Base-by-base conservation (phyloP, 2,888 invertebrate genomes). In the Tipula unca region DNA sequence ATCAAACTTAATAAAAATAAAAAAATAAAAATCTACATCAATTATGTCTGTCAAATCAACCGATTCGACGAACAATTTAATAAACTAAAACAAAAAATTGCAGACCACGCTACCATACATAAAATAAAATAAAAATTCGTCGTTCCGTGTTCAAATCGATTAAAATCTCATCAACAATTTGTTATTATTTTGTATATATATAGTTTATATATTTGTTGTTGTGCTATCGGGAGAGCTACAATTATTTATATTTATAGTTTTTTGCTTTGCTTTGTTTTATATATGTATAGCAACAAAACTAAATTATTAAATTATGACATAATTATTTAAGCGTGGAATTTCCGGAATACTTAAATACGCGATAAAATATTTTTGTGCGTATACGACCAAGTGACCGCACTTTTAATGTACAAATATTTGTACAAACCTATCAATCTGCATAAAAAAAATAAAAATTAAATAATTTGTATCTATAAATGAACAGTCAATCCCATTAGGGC, bases 121-220 rank as follows among this genome's bases (percentile, higher is more conserved):
- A 20, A 25, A 20, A 2, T 32, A 32, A 6, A 32, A 32, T 32
- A 82, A 82, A 83, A n/a, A 29, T 69, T 69, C 29, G 17, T 17
- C n/a, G 14, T 83, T 32, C n/a, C 83, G 83, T 83, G 32, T 6
- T 32, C 29, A 83, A 83, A 83, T 83, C 83, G 83, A 83, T 83
- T 83, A 83, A 83, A 83, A 83, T 17, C 83, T 32, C 83, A 83
- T 83, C 83, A 83, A 83, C 32, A 83, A 83, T 32, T 32, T 32
- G 32, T 29, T 32, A 5, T 32, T n/a, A 32, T 83, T 83, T 83
- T 14, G 5, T 83, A 14, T n/a, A n/a, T n/a, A n/a, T 82, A n/a
- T 82, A 14, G 14, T 13, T 8, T 83, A 1, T 32, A 17, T 14
- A 8, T 83, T 1, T 69, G 25, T 0, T 0, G 29, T 83, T 29